Conservation (phyloP, 2,113 vertebrate species). For the Phalacrocorax brasilianus region DNA sequence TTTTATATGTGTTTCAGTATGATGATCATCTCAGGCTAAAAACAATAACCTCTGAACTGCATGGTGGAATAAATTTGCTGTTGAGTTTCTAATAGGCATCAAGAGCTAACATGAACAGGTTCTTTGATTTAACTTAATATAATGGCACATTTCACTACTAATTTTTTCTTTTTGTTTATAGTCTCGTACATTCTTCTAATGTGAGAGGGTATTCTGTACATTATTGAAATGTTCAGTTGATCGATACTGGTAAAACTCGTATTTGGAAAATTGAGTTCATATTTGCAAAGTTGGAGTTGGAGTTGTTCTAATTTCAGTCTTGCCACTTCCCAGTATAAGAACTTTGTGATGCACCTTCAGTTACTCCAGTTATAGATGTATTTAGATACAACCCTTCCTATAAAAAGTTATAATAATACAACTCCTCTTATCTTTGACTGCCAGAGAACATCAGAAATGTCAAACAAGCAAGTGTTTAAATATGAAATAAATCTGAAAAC, state of each 20-base stretch:
- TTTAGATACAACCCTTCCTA: constrained; percentile 2
- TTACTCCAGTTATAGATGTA: background rate
- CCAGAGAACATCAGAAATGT: background rate
- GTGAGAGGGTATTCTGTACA: background rate
- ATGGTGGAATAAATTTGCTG: background rate
- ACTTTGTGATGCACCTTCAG: background rate
- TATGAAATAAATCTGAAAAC: background rate
- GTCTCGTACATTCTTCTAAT: background rate
- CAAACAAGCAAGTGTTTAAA: background rate
- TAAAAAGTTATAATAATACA: background rate
- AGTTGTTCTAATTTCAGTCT: background rate
- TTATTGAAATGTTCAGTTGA: background rate
- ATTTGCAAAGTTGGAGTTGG: background rate
- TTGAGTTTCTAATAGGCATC: background rate
- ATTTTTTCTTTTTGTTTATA: background rate
- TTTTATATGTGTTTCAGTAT: background rate
- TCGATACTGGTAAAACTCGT: background rate
- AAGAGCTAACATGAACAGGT: background rate
- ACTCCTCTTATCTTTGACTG: background rate
- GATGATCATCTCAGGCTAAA: background rate
- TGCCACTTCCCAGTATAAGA: background rate
- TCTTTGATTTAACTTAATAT: background rate
- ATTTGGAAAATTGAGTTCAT: background rate
- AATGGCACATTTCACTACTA: background rate
- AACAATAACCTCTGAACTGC: background rate